phyloP scores from a whole-genome alignment of 2,888 invertebrate species.

The Oscheius sp. region DNA sequence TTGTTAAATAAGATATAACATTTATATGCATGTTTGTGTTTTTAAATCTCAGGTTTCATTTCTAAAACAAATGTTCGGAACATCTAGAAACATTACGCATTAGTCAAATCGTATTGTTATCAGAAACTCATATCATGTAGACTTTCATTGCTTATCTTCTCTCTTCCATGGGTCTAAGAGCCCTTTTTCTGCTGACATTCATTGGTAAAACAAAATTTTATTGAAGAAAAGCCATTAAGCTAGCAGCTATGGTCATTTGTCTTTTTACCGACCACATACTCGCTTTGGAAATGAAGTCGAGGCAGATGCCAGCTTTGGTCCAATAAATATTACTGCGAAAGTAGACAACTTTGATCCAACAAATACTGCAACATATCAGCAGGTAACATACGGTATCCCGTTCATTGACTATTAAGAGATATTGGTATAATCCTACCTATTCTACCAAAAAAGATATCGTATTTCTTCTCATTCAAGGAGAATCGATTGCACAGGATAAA shows the following conservation, averaged over 20 bases:
- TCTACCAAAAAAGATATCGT: conserved; percentile 39
- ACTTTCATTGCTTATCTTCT: conserved; percentile 14
- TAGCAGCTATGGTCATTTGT: background rate
- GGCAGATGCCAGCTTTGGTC: background rate
- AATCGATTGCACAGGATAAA: conserved; percentile 42
- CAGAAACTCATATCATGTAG: background rate
- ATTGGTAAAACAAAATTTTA: background rate
- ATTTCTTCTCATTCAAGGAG: conserved; percentile 55
- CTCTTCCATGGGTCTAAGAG: background rate
- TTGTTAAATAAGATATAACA: conserved; percentile 1
- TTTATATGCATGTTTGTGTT: background rate
- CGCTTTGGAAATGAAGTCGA: background rate
- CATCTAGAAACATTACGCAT: background rate
- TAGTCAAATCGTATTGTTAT: conserved; percentile 2
- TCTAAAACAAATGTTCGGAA: too few species aligned
- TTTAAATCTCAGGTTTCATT: background rate
- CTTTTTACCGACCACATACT: conserved; percentile 8
- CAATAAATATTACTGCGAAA: conserved; percentile 29
- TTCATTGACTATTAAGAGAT: conserved; percentile 37
- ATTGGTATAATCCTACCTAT: conserved; percentile 51
- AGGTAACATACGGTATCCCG: conserved; percentile 27
- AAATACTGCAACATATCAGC: conserved; percentile 38
- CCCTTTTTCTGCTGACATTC: conserved; percentile 6
- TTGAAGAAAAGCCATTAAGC: background rate
- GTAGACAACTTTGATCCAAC: conserved; percentile 45